phyloP scores from a whole-genome alignment of 2,888 invertebrate genomes.

The Geotrupes spiniger region DNA sequence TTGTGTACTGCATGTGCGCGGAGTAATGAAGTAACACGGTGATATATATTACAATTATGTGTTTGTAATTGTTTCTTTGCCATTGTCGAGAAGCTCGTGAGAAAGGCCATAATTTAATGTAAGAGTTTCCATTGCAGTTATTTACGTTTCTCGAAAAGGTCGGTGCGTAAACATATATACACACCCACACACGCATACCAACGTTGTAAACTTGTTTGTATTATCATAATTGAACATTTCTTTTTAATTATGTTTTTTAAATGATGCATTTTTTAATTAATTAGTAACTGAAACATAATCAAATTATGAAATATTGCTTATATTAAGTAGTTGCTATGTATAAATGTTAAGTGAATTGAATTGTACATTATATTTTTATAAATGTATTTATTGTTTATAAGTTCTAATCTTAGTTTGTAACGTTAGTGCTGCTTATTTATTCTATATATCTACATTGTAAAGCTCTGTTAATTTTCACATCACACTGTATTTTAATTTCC shows the following conservation, averaged over 20 bases:
- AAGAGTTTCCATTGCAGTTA: background rate
- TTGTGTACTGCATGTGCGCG: no score
- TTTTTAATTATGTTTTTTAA: conserved; percentile 9
- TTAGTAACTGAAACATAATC: conserved; percentile 31
- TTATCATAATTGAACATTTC: background rate
- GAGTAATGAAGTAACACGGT: no score
- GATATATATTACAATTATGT: no score
- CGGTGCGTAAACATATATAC: no score
- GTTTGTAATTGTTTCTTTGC: background rate
- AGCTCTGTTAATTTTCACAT: conserved; percentile 1
- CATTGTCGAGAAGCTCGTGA: conserved; percentile 2
- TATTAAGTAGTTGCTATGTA: conserved; percentile 35
- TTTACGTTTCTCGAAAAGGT: no score
- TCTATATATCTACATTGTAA: conserved; percentile 6
- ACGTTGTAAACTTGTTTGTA: conserved; percentile 2
- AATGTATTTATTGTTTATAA: conserved; percentile 46
- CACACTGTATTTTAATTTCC: background rate
- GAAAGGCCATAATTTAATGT: conserved; percentile 1
- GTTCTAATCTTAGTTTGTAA: conserved; percentile 21
- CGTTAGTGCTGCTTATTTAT: conserved; percentile 34
- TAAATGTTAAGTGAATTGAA: conserved; percentile 27
- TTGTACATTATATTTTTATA: conserved; percentile 48
- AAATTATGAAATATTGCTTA: conserved; percentile 38
- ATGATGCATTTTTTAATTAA: conserved; percentile 15
- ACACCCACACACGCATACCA: no score